Percentiles rank a stretch among this genome's conserved stretches.
Evolutionary conservation across 2,797 vertebrate species (phyloP).

Genomic region (Mycteria americana): DNA sequence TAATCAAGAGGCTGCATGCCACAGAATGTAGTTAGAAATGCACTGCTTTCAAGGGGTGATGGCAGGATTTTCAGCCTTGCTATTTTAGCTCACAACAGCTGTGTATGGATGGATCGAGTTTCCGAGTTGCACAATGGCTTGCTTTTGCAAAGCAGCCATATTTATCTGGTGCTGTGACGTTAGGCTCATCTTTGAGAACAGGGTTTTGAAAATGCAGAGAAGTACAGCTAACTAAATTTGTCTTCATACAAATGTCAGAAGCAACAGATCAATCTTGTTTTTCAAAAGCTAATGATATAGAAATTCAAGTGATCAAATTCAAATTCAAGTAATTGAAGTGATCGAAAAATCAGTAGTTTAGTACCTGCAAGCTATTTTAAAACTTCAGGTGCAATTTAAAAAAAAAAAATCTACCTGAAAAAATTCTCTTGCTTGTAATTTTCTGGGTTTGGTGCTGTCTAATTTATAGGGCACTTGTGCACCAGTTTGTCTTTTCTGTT

Average conservation of each 20-base stretch:
- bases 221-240: neutral
- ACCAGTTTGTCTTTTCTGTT: conserved; percentile 2
- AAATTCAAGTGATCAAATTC: neutral
- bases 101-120: neutral
- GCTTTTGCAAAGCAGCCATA: neutral
- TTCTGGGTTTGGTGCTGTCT: neutral
- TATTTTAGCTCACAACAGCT: neutral
- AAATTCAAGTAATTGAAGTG: neutral
- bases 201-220: neutral
- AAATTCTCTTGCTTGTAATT: neutral
- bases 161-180: neutral
- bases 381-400: neutral
- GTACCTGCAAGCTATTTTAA: neutral
- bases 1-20: neutral
- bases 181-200: neutral
- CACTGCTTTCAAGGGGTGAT: neutral
- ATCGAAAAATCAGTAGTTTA: neutral
- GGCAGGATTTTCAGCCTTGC: neutral
- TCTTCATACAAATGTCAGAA: neutral
- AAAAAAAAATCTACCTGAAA: neutral
- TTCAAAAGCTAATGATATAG: neutral
- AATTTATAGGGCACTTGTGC: neutral
- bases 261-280: neutral
- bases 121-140: neutral
- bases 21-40: neutral